A percentile compares a stretch with the other conserved stretches of the same genome.
These are phyloP conservation scores for Delichon dasypus DNA, from an alignment of 2,797 vertebrate species.

Conservation along the genomic window DNA sequence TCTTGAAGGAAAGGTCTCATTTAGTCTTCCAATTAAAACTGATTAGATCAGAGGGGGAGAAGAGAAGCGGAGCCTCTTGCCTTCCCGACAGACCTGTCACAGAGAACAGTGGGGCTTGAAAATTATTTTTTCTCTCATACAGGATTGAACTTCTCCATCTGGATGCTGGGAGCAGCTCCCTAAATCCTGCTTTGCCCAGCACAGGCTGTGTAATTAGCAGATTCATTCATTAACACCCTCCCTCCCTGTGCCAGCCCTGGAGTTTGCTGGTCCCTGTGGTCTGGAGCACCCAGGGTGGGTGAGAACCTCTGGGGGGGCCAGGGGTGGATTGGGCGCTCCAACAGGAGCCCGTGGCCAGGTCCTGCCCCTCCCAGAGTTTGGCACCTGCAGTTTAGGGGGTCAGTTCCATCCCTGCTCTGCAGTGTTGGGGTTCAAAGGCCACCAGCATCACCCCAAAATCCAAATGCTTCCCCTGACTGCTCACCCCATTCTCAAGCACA, in stretches of 20 bases:
- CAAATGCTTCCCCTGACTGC: background rate
- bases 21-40: slow-evolving; percentile 2
- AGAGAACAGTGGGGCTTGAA: background rate
- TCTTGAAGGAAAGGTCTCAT: slow-evolving; percentile 7
- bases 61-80: background rate
- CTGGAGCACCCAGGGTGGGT: background rate
- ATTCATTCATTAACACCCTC: background rate
- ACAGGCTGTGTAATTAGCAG: background rate
- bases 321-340: background rate
- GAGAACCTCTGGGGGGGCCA: background rate
- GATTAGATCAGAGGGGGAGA: background rate
- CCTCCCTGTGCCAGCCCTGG: fast-evolving
- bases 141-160: background rate
- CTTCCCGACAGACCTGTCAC: background rate
- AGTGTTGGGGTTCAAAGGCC: background rate
- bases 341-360: background rate
- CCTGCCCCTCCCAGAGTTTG: background rate
- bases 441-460: background rate
- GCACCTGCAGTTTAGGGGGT: background rate
- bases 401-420: background rate
- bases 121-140: background rate
- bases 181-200: background rate
- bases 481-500: background rate
- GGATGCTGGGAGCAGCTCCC: background rate
- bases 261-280: too few species aligned